phyloP scores from a whole-genome alignment of 1,140 invertebrate genomes.

The Macrotrachela quadricornifera region DNA sequence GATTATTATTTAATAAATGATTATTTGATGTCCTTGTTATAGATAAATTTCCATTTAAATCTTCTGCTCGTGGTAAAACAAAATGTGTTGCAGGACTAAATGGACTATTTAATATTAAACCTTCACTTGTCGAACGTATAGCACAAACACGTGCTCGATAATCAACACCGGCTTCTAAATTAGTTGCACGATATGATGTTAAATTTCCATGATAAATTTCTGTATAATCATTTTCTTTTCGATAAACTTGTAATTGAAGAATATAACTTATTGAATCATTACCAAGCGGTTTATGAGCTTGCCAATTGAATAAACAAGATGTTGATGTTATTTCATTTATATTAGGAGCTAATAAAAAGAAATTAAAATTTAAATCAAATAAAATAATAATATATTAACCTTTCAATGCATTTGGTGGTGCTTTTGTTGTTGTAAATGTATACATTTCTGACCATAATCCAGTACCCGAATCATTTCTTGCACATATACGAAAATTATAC shows the following conservation, averaged over 20 bases:
- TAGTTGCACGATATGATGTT: constrained; percentile 40
- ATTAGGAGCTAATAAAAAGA: background rate
- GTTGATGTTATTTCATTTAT: background rate
- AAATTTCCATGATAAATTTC: constrained; percentile 44
- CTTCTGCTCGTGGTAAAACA: too few relatives aligned
- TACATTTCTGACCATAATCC: constrained; percentile 49
- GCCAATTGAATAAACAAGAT: background rate
- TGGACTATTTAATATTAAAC: too few relatives aligned
- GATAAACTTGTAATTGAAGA: constrained; percentile 1
- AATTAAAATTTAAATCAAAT: background rate
- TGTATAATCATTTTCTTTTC: constrained; percentile 4
- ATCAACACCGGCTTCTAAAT: constrained; percentile 44
- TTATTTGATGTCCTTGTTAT: too few relatives aligned
- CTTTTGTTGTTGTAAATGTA: constrained; percentile 45
- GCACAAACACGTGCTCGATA: constrained; percentile 50
- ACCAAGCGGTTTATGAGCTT: background rate
- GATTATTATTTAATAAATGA: too few relatives aligned
- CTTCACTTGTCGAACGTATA: too few relatives aligned
- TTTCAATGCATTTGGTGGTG: constrained; percentile 51
- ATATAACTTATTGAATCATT: background rate
- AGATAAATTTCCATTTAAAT: too few relatives aligned
- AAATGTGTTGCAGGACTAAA: too few relatives aligned
- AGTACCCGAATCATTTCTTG: constrained; percentile 55
- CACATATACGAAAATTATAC: constrained; percentile 59
- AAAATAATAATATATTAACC: constrained; percentile 7